Evolutionary conservation across 2,888 invertebrate species (phyloP).

Genomic region (Callosobruchus maculatus): DNA sequence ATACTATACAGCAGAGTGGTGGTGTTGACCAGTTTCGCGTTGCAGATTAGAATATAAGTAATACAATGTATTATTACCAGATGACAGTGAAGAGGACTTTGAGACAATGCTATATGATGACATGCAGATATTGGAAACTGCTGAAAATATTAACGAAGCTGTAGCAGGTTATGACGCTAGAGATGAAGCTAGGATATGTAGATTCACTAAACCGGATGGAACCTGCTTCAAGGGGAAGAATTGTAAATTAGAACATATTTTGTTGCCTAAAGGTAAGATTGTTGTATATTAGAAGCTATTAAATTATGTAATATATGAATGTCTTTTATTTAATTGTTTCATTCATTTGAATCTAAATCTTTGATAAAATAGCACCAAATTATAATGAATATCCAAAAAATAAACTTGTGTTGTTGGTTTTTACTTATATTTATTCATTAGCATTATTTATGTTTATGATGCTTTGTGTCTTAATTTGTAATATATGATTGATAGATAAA

Average conservation of each 20-base stretch:
- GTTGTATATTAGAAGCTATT: not conserved
- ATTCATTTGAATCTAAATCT: not conserved
- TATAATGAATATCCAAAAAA: too few relatives aligned
- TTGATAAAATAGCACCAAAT: too few relatives aligned
- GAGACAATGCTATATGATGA: conserved; percentile 28
- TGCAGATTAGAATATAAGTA: conserved; percentile 1
- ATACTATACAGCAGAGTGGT: not conserved
- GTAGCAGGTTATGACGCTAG: conserved; percentile 36
- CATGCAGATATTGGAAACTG: conserved; percentile 22
- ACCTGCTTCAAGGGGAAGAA: conserved; percentile 35
- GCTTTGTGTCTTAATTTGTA: too few relatives aligned
- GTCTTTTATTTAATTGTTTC: not conserved
- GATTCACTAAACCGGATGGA: conserved; percentile 30
- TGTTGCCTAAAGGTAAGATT: conserved; percentile 27
- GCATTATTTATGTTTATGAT: too few relatives aligned
- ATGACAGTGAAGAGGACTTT: conserved; percentile 25
- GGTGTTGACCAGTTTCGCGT: not conserved
- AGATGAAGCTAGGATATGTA: conserved; percentile 37
- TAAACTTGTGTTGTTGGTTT: too few relatives aligned
- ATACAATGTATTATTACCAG: conserved; percentile 6
- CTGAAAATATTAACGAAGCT: conserved; percentile 35
- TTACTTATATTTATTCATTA: too few relatives aligned
- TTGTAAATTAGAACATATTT: conserved; percentile 35
- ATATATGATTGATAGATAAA: too few relatives aligned
- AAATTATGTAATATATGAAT: not conserved